A percentile compares a stretch with the other conserved stretches of the same genome.
Evolutionary conservation across 1,140 invertebrate species (phyloP).

Genomic region (Procambarus clarkii): DNA sequence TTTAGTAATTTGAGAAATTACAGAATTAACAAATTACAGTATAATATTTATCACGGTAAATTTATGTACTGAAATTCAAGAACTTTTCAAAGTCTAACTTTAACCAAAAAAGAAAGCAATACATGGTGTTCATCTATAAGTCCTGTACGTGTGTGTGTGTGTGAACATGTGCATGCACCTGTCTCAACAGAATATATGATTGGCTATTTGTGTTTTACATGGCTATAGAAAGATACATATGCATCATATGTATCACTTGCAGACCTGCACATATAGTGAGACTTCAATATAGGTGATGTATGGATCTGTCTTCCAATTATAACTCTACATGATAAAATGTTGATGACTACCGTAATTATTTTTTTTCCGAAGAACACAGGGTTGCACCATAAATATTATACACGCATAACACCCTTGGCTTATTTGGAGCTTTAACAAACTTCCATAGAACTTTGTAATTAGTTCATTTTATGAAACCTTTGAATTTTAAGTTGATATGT

Average conservation of each 20-base stretch:
- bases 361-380: not conserved
- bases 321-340: not conserved
- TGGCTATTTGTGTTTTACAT: not conserved
- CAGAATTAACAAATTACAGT: not conserved
- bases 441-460: not conserved
- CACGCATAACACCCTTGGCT: not conserved
- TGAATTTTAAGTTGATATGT: not conserved
- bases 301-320: not conserved
- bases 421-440: not conserved
- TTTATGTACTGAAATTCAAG: not conserved
- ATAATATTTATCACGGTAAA: not conserved
- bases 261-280: no score
- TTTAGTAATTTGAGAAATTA: not conserved
- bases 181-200: not conserved
- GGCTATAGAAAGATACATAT: no score
- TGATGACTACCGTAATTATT: not conserved
- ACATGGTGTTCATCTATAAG: not conserved
- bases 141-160: not conserved
- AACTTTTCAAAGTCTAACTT: not conserved
- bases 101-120: not conserved
- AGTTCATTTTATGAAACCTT: not conserved
- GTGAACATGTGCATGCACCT: not conserved
- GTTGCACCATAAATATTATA: not conserved
- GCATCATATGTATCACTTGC: no score
- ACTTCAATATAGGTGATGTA: not conserved